A percentile compares a stretch with the other conserved stretches of the same genome.
phyloP scores from a whole-genome alignment of 2,797 vertebrate genomes.

The Cyprinodon diabolis region DNA sequence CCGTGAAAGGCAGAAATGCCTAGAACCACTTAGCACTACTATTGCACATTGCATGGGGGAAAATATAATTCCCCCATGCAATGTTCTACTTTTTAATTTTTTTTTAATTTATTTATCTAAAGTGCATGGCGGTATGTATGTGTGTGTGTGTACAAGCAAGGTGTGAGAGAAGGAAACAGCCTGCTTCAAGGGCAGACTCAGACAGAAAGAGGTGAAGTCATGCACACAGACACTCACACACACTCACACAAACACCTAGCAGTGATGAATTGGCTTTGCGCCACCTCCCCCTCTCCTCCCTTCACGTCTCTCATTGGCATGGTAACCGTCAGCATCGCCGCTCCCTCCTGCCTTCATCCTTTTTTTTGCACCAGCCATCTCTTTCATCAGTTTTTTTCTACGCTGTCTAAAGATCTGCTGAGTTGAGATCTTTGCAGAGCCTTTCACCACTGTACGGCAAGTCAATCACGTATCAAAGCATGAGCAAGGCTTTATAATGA shows the following conservation, averaged over 20 bases:
- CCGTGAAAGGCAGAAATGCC: slow-evolving; percentile 35
- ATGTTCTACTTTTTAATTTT: slow-evolving; percentile 50
- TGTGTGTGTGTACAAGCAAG: slow-evolving; percentile 16
- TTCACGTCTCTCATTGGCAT: slow-evolving; percentile 66
- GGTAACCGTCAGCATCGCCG: slow-evolving; percentile 77
- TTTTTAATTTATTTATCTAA: slow-evolving; percentile 13
- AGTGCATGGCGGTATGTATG: slow-evolving; percentile 16
- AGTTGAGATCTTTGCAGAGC: slow-evolving; percentile 14
- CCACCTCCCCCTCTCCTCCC: slow-evolving; percentile 50
- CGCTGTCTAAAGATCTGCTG: slow-evolving; percentile 28
- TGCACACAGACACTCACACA: slow-evolving; percentile 34
- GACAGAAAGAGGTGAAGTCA: slow-evolving; percentile 63
- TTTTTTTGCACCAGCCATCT: slow-evolving; percentile 55
- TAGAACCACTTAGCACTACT: slow-evolving; percentile 37
- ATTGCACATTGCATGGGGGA: neutral
- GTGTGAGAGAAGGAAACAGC: slow-evolving; percentile 23
- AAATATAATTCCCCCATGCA: slow-evolving; percentile 50
- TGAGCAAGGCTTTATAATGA: neutral
- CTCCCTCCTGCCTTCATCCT: slow-evolving; percentile 60
- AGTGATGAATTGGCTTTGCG: slow-evolving; percentile 65
- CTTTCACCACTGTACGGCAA: slow-evolving; percentile 4
- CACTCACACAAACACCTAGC: slow-evolving; percentile 37
- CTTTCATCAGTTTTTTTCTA: slow-evolving; percentile 32
- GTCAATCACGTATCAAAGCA: slow-evolving; percentile 1
- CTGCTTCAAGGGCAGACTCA: slow-evolving; percentile 62